These are phyloP conservation scores for Loripinus fragilis DNA, from an alignment of 2,888 invertebrate genomes.

Conservation along the genomic window DNA sequence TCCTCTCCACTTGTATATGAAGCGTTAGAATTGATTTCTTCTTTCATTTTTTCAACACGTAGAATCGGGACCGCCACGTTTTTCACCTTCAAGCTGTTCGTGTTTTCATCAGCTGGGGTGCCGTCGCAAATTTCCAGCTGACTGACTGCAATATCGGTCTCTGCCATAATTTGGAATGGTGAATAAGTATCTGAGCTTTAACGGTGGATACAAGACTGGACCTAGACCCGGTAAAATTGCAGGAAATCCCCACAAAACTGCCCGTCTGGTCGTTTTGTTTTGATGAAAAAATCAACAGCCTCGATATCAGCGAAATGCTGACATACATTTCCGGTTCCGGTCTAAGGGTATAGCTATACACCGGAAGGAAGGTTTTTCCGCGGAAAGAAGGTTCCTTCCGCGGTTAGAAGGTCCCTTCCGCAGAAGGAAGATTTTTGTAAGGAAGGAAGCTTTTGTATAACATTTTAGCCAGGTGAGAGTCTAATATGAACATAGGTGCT, in stretches of 20 bases:
- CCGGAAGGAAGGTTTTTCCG: too few relatives aligned
- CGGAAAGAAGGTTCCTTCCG: too few relatives aligned
- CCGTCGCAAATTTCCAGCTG: slow-evolving; percentile 56
- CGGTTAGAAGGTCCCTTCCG: too few relatives aligned
- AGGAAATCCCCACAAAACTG: slow-evolving; percentile 67
- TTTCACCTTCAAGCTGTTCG: slow-evolving; percentile 45
- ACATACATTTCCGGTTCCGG: slow-evolving; percentile 1
- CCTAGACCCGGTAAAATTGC: slow-evolving; percentile 64
- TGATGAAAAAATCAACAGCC: slow-evolving; percentile 9
- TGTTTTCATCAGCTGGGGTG: slow-evolving; percentile 56
- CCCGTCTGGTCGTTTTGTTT: slow-evolving; percentile 46
- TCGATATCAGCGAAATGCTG: background rate
- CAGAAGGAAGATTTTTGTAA: too few relatives aligned
- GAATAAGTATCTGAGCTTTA: background rate
- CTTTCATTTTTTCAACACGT: slow-evolving; percentile 77
- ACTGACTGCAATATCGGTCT: slow-evolving; percentile 36
- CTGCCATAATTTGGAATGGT: slow-evolving; percentile 48
- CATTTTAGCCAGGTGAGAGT: too few relatives aligned
- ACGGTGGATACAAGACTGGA: slow-evolving; percentile 26
- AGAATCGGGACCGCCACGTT: slow-evolving; percentile 67
- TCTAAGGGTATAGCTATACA: too few relatives aligned
- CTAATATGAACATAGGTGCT: too few relatives aligned
- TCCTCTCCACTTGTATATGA: slow-evolving; percentile 76
- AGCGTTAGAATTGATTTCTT: slow-evolving; percentile 64
- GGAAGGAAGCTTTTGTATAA: too few relatives aligned